Percentiles rank a stretch among this genome's conserved stretches.
phyloP scores from a whole-genome alignment of 2,888 invertebrate genomes.

The Eudasyphora cyanicolor region DNA sequence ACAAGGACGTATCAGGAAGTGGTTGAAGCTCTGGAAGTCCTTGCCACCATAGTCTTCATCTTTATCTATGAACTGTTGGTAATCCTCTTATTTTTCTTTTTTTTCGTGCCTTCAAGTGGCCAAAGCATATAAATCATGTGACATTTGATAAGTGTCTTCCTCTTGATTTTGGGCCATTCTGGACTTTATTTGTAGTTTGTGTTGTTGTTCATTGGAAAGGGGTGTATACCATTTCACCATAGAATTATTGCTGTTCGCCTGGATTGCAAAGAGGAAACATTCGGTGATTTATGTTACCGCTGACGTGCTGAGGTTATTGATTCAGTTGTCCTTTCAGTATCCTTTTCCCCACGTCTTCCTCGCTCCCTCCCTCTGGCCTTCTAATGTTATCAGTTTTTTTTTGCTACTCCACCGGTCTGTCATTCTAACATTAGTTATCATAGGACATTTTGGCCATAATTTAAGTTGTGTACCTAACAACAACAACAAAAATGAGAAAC shows the following conservation, averaged over 20 bases:
- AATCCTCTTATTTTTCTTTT: background rate
- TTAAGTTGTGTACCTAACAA: conserved; percentile 5
- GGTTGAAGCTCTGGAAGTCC: background rate
- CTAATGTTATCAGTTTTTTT: background rate
- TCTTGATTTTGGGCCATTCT: background rate
- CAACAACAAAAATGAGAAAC: background rate
- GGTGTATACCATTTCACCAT: conserved; percentile 17
- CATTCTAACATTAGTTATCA: background rate
- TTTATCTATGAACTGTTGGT: background rate
- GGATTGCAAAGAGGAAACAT: conserved; percentile 26
- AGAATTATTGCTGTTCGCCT: conserved; percentile 31
- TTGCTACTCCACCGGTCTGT: background rate
- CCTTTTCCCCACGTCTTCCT: background rate
- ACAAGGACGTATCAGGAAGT: background rate
- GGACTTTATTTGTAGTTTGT: background rate
- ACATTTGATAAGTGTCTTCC: conserved; percentile 48
- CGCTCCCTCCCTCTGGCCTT: background rate
- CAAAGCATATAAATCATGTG: conserved; percentile 53
- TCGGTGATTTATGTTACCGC: conserved; percentile 46
- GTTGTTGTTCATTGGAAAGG: background rate
- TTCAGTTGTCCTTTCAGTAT: conserved; percentile 25
- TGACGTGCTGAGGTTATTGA: conserved; percentile 55
- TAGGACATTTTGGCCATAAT: conserved; percentile 8
- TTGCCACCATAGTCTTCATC: background rate
- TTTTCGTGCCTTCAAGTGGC: conserved; percentile 8